phyloP scores from a whole-genome alignment of 2,797 vertebrate species.

The Xiphorhynchus erythropygius region DNA sequence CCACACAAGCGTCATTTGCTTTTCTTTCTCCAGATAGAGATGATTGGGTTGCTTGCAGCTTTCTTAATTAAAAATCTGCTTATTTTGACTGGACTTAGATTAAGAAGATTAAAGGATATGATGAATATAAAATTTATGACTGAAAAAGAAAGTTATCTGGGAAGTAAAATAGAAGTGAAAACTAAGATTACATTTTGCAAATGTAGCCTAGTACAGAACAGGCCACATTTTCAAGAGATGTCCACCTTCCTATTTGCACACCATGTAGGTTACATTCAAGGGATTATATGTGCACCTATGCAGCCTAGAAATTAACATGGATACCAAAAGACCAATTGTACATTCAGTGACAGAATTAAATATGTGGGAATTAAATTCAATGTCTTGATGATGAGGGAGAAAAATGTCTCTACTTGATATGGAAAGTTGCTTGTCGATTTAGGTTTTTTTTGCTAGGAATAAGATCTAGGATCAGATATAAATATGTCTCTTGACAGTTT shows the following conservation, averaged over 20 bases:
- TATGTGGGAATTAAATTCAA: neutral
- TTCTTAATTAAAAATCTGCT: slow-evolving; percentile 64
- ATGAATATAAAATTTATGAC: slow-evolving; percentile 13
- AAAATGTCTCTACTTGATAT: neutral
- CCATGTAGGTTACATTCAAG: neutral
- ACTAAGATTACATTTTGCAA: neutral
- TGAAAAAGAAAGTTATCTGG: neutral
- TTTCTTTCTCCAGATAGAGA: slow-evolving; percentile 49
- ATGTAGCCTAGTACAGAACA: neutral
- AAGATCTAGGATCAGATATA: neutral
- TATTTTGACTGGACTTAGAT: slow-evolving; percentile 52
- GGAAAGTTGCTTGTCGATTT: neutral
- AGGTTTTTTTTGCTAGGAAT: neutral
- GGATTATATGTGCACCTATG: neutral
- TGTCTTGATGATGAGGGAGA: neutral
- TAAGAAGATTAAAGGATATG: slow-evolving; percentile 57
- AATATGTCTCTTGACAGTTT: neutral
- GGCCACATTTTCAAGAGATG: neutral
- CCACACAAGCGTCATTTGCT: slow-evolving; percentile 28
- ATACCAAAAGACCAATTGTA: accelerated
- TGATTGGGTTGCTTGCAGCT: slow-evolving; percentile 59
- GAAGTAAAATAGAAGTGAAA: slow-evolving; percentile 11
- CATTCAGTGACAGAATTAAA: too few species aligned
- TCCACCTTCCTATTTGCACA: neutral
- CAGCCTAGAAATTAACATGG: neutral